Base-by-base conservation (phyloP, 1,140 invertebrate species). In the Eriocheir sinensis region DNA sequence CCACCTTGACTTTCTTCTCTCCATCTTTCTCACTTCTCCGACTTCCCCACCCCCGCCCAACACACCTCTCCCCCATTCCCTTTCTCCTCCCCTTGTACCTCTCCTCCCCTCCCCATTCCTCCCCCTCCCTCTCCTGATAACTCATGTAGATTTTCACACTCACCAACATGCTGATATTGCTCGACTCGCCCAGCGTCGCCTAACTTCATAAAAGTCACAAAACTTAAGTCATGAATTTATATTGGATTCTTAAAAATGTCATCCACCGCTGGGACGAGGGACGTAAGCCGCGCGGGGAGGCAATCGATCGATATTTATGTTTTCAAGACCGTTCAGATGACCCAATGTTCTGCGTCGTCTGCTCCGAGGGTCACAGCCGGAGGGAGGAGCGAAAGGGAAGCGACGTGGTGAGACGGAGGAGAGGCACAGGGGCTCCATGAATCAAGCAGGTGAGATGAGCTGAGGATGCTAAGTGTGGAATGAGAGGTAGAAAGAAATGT, bases 211-310 rank as follows among this genome's bases (percentile, higher is more conserved):
- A 93, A 93, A 93, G 81, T 93, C 92, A 17, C 92, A 34, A 80
- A 93, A 93, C 92, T 93, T 93, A 86, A 86, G 92, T 88, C 92
- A 93, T 93, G 92, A 93, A 93, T 93, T 93, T 93, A 93, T 93
- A 93, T 93, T 93, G 92, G 81, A 88, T 93, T 88, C 60, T 93
- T 93, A 93, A 93, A 93, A 93, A 93, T 93, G 92, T 93, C 92
- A 93, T 80, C 92, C 86, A 44, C 72, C 34, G 80, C 38, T 17
- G 34, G 79, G n/a, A 41, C 17, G 36, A n/a, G 80, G 79, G 91
- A 36, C 91, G 91, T 85, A 92, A 92, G 81, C 91, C 91, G 48
- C 91, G 9, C 80, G 9, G 38, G 6, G 83, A 34, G 79, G 4
- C 79, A 30, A 6, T 34, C 6, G 34, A 36, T 48, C 79, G 79